phyloP scores from a whole-genome alignment of 2,113 vertebrate species.

The Triplophysa siluroides region DNA sequence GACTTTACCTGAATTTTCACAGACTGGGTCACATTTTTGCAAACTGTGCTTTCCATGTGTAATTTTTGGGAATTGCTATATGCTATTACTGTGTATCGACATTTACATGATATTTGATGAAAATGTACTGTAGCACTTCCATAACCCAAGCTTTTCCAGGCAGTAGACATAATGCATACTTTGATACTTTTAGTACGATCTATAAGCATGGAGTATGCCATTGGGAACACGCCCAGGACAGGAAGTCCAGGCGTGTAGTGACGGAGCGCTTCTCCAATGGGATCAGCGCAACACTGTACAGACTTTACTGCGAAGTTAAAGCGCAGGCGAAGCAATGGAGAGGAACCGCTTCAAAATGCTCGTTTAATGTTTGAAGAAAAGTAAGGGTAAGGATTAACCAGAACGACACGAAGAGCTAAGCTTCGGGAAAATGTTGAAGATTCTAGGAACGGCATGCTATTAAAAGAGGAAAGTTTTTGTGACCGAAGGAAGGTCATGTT shows the following conservation, averaged over 20 bases:
- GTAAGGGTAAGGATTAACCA: conserved; percentile 50
- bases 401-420: neutral
- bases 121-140: too few species aligned
- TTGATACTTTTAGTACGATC: neutral
- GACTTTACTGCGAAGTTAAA: conserved; percentile 31
- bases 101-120: too few species aligned
- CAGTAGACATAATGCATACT: neutral
- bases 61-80: too few species aligned
- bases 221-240: conserved; percentile 5
- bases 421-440: neutral
- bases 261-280: conserved; percentile 50
- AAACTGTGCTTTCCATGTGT: too few species aligned
- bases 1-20: too few species aligned
- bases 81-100: too few species aligned
- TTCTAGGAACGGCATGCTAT: neutral
- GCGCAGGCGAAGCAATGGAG: conserved; percentile 51
- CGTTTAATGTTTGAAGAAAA: conserved; percentile 39
- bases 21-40: too few species aligned
- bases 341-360: conserved; percentile 56
- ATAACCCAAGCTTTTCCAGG: neutral
- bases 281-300: neutral
- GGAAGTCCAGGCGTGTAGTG: conserved; percentile 34
- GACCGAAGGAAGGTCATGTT: neutral
- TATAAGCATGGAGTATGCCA: neutral
- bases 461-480: conserved; percentile 30